Percentiles rank a stretch among this genome's conserved stretches.
Conservation (phyloP, 2,797 vertebrate genomes). For the Cossypha niveicapilla region DNA sequence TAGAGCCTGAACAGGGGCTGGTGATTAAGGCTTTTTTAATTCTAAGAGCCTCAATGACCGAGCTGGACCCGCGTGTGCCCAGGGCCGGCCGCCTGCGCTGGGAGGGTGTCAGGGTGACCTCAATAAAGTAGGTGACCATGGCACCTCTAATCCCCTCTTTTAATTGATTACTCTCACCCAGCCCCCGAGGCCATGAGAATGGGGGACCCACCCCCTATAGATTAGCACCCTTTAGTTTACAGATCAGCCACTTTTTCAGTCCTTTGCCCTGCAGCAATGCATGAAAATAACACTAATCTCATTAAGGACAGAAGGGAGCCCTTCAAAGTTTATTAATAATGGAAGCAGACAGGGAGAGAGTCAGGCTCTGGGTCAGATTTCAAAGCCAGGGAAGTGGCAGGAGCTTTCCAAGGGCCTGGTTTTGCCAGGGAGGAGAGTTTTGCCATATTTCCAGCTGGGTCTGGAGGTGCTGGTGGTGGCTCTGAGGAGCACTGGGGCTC, state of each 20-base stretch:
- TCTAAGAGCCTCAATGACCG: background rate
- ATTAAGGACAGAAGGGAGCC: constrained; percentile 73
- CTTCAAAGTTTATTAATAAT: constrained; percentile 73
- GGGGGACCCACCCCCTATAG: constrained; percentile 57
- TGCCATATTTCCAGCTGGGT: background rate
- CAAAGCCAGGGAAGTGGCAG: constrained; percentile 32
- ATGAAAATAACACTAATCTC: constrained; percentile 76
- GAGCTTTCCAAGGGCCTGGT: background rate
- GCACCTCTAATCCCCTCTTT: constrained; percentile 63
- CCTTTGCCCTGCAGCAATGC: constrained; percentile 62
- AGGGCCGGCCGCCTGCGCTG: background rate
- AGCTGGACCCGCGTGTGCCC: background rate
- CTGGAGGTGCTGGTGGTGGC: background rate
- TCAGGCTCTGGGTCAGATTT: constrained; percentile 56
- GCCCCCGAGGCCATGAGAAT: constrained; percentile 42
- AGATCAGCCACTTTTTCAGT: constrained; percentile 63
- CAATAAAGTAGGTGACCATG: constrained; percentile 44
- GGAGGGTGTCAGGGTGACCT: constrained; percentile 47
- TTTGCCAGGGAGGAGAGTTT: background rate
- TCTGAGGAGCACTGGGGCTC: background rate
- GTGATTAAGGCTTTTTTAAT: background rate
- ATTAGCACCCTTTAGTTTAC: constrained; percentile 73
- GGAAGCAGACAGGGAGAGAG: constrained; percentile 63
- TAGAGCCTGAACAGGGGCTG: background rate
- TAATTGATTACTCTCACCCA: constrained; percentile 66